Evolutionary conservation across 1,140 invertebrate genomes (phyloP).

Genomic region (Trichonephila inaurata): DNA sequence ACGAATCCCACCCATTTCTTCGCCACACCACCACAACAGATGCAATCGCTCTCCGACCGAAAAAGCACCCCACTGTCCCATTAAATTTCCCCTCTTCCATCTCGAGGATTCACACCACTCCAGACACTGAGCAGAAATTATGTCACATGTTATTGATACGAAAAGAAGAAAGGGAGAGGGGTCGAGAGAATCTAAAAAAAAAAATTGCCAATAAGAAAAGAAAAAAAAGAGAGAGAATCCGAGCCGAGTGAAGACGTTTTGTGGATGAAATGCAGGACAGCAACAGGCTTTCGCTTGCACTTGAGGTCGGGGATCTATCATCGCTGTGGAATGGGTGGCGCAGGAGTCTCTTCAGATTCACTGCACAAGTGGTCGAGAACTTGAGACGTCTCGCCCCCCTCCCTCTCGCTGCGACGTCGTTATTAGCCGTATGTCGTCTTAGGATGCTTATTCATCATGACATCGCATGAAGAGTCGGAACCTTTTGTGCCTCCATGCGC

Average conservation of each 20-base stretch:
- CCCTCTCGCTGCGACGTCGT: constrained; percentile 23
- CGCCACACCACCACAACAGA: not conserved
- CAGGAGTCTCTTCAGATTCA: constrained; percentile 7
- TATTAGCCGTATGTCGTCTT: constrained; percentile 60
- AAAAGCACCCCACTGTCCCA: constrained; percentile 30
- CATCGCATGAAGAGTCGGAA: constrained; percentile 48
- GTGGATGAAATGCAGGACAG: constrained; percentile 54
- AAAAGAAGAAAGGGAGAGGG: not conserved
- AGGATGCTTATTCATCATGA: constrained; percentile 59
- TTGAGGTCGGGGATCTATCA: constrained; percentile 58
- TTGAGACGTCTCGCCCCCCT: constrained; percentile 22
- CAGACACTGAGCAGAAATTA: constrained; percentile 62
- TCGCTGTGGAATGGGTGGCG: constrained; percentile 7
- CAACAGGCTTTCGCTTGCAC: constrained; percentile 15
- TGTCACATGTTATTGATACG: constrained; percentile 31
- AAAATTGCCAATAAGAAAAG: not conserved
- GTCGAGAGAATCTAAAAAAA: not conserved
- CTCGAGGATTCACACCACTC: constrained; percentile 20
- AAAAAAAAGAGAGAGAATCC: not conserved
- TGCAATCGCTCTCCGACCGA: constrained; percentile 36
- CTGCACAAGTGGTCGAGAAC: constrained; percentile 65
- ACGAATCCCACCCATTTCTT: not conserved
- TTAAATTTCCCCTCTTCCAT: constrained; percentile 49
- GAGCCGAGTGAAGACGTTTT: constrained; percentile 23
- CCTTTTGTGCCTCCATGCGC: constrained; percentile 34